These are phyloP conservation scores for Corythoichthys haematopterus DNA, from an alignment of 2,113 vertebrate genomes.

Conservation along the genomic window DNA sequence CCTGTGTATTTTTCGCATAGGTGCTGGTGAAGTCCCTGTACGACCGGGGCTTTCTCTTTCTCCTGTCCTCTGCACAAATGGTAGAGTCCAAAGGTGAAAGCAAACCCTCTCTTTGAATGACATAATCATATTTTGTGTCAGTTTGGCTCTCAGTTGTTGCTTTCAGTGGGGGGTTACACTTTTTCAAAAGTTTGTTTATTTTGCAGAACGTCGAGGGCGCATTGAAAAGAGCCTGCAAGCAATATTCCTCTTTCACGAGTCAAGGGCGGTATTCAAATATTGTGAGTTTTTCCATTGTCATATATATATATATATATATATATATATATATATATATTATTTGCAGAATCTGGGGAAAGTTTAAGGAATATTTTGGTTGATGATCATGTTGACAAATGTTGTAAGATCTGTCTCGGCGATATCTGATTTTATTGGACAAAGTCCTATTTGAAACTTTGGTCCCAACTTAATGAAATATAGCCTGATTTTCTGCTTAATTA, in stretches of 20 bases:
- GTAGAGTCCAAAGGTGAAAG: slow-evolving; percentile 79
- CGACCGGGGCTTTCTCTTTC: slow-evolving; percentile 88
- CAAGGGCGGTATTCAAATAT: slow-evolving; percentile 71
- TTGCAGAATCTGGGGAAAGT: not conserved
- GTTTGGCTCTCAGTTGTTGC: slow-evolving; percentile 37
- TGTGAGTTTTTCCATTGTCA: slow-evolving; percentile 60
- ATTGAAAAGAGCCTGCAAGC: slow-evolving; percentile 79
- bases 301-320: not conserved
- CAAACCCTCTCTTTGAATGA: slow-evolving; percentile 8
- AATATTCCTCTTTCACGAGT: slow-evolving; percentile 88
- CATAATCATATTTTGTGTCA: slow-evolving; percentile 12
- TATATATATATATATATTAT: not conserved
- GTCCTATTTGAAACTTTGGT: not conserved
- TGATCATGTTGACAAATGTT: not conserved
- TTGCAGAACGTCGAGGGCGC: slow-evolving; percentile 77
- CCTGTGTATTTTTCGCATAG: slow-evolving; percentile 56
- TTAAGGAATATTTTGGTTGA: not conserved
- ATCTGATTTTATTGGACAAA: not conserved
- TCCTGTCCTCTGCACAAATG: slow-evolving; percentile 88
- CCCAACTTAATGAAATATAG: not conserved
- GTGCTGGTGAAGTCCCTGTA: slow-evolving; percentile 88
- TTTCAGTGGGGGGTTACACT: slow-evolving; percentile 15
- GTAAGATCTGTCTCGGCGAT: not conserved
- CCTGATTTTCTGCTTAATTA: not conserved
- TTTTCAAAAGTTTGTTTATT: slow-evolving; percentile 33